Conservation (phyloP, 2,797 vertebrate genomes). For the Varecia variegata region DNA sequence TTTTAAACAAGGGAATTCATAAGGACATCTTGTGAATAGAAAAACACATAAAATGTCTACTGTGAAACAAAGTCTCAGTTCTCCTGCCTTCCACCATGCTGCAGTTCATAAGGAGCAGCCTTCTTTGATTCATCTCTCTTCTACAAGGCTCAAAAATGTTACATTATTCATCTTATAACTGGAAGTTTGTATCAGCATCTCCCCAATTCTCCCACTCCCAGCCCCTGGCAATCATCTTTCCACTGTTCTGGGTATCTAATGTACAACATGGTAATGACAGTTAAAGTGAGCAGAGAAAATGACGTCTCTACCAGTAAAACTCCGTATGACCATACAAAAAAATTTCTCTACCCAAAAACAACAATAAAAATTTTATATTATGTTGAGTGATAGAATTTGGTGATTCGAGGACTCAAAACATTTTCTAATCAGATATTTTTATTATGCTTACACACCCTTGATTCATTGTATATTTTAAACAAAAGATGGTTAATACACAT, state of each 20-base stretch:
- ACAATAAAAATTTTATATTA: background rate
- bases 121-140: background rate
- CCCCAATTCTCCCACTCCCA: background rate
- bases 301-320: background rate
- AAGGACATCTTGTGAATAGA: background rate
- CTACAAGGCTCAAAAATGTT: background rate
- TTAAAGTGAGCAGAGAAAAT: background rate
- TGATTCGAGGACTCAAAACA: background rate
- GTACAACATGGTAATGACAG: background rate
- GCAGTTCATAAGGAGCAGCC: background rate
- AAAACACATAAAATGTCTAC: background rate
- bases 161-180: background rate
- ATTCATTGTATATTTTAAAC: background rate
- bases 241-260: background rate
- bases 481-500: background rate
- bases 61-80: background rate
- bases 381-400: background rate
- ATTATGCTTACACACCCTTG: background rate
- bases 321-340: background rate
- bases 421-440: background rate
- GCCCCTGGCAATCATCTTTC: background rate
- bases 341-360: background rate
- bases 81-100: background rate
- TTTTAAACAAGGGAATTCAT: background rate
- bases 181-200: background rate